Conservation (phyloP, 1,140 invertebrate species). For the Apolygus lucorum region DNA sequence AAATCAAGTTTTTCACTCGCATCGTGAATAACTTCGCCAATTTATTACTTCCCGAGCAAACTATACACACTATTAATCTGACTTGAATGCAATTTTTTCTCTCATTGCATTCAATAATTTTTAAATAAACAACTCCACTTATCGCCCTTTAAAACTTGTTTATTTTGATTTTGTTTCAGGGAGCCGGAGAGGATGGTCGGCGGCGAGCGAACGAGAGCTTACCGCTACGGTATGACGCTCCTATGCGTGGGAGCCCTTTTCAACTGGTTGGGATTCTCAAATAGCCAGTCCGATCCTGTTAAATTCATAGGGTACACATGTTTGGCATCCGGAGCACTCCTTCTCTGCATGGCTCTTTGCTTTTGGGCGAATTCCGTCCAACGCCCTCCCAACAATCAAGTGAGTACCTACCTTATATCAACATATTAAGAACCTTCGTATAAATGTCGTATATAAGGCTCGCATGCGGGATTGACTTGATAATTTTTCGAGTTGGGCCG, state of each 20-base stretch:
- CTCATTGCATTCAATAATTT: no score
- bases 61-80: no score
- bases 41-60: no score
- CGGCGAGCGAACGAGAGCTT: conserved; percentile 44
- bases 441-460: no score
- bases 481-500: no score
- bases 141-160: background rate
- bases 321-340: conserved; percentile 59
- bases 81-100: no score
- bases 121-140: no score
- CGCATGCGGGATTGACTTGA: no score
- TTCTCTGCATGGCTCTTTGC: conserved; percentile 66
- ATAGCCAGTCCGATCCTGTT: conserved; percentile 53
- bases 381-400: conserved; percentile 23
- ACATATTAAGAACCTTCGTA: no score
- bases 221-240: conserved; percentile 64
- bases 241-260: conserved; percentile 64
- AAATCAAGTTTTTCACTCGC: no score
- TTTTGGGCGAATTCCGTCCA: conserved; percentile 50
- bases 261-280: conserved; percentile 65
- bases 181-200: conserved; percentile 25
- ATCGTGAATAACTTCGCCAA: no score
- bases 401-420: no score
- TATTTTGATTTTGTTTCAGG: conserved; percentile 11
- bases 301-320: conserved; percentile 64